Conservation (phyloP, 2,888 invertebrate genomes). For the Hirtodrosophila confusa region DNA sequence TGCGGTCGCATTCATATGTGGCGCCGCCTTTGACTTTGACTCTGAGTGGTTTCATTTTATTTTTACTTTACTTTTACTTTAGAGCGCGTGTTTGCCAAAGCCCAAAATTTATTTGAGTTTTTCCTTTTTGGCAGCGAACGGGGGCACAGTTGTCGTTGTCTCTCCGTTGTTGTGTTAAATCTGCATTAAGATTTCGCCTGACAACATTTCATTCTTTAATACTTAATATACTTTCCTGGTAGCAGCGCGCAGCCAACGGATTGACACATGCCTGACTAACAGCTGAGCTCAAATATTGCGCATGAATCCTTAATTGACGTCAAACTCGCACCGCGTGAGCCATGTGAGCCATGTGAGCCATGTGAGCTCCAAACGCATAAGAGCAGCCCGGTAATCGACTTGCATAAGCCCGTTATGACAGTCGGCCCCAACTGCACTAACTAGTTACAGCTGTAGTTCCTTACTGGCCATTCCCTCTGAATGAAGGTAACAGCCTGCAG, state of each 20-base stretch:
- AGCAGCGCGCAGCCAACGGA: slow-evolving; percentile 12
- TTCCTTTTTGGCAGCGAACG: slow-evolving; percentile 28
- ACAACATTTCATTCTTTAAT: slow-evolving; percentile 35
- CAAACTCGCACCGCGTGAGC: no score
- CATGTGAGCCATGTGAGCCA: slow-evolving; percentile 12
- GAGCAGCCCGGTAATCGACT: neutral
- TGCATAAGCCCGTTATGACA: neutral
- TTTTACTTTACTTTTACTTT: slow-evolving; percentile 6
- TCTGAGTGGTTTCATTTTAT: slow-evolving; percentile 18
- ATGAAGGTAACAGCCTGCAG: no score
- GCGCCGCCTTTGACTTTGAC: slow-evolving; percentile 41
- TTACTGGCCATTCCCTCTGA: no score
- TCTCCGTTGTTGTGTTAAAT: slow-evolving; percentile 33
- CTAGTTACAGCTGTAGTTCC: neutral
- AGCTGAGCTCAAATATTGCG: slow-evolving; percentile 41
- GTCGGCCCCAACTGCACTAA: neutral
- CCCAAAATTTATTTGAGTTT: slow-evolving; percentile 56
- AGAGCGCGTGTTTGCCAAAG: slow-evolving; percentile 38
- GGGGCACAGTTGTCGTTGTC: slow-evolving; percentile 8
- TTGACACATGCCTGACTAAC: slow-evolving; percentile 13
- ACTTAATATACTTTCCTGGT: slow-evolving; percentile 1
- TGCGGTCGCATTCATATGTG: slow-evolving; percentile 37
- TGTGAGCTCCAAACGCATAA: neutral
- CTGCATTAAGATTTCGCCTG: slow-evolving; percentile 63
- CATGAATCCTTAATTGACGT: slow-evolving; percentile 49